Conservation (phyloP, 2,113 vertebrate species). For the Propithecus coquereli region DNA sequence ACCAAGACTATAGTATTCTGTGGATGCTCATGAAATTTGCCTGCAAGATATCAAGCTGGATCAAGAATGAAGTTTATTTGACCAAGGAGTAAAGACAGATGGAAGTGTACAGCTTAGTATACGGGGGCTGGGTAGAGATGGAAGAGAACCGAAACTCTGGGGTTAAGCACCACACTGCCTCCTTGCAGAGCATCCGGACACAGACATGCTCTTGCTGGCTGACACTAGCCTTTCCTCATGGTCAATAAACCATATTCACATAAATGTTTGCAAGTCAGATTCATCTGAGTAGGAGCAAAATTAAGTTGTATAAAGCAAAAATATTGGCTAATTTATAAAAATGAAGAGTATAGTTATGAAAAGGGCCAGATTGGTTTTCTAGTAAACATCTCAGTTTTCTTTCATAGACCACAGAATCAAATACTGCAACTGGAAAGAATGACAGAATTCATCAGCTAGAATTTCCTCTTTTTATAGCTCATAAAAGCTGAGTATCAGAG, state of each 20-base stretch:
- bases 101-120: conserved; percentile 99
- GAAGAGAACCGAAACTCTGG: neutral
- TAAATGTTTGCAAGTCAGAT: neutral
- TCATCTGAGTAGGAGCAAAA: neutral
- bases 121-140: neutral
- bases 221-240: neutral
- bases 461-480: neutral
- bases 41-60: conserved; percentile 98
- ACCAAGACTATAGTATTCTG: conserved; percentile 93
- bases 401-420: neutral
- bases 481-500: neutral
- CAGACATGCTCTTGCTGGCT: neutral
- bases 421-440: neutral
- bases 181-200: too few relatives aligned
- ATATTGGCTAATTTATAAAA: neutral
- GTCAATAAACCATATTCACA: neutral
- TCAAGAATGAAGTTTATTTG: conserved; percentile 96
- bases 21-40: conserved; percentile 96
- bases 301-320: neutral
- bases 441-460: neutral
- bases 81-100: conserved; percentile 99
- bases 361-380: neutral
- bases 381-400: neutral
- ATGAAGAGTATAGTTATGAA: neutral
- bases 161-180: neutral